phyloP scores from a whole-genome alignment of 2,888 invertebrate species.

The Teleogryllus oceanicus region DNA sequence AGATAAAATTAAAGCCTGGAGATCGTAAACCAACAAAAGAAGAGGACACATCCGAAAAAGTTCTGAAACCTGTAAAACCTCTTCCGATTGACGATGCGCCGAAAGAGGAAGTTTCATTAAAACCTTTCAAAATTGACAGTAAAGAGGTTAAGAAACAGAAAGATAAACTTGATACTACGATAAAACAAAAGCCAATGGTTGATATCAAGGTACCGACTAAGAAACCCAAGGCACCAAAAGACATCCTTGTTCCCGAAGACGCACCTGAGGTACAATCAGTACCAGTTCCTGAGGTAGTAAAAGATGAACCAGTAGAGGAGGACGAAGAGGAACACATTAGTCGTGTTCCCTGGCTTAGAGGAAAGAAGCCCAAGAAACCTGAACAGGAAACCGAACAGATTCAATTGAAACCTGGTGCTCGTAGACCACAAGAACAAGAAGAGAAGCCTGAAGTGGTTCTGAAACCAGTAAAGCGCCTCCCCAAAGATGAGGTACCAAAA shows the following conservation, averaged over 20 bases:
- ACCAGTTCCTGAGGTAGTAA: background rate
- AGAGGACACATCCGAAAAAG: too few relatives aligned
- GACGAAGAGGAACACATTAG: constrained; percentile 2
- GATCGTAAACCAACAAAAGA: constrained; percentile 31
- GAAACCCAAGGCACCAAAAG: background rate
- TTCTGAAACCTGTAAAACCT: too few relatives aligned
- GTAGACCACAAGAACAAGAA: constrained; percentile 2
- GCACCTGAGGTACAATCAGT: background rate
- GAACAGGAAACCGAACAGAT: constrained; percentile 19
- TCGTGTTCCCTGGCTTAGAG: constrained; percentile 9
- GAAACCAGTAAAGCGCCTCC: constrained; percentile 50
- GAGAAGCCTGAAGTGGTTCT: constrained; percentile 47
- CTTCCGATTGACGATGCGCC: too few relatives aligned
- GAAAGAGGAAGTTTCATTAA: too few relatives aligned
- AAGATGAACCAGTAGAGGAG: background rate
- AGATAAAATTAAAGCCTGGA: constrained; percentile 44
- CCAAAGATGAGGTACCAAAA: constrained; percentile 46
- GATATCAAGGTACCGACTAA: background rate
- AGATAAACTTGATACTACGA: too few relatives aligned
- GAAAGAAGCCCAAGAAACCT: constrained; percentile 21
- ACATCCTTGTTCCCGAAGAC: background rate
- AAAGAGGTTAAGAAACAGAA: too few relatives aligned
- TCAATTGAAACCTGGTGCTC: background rate
- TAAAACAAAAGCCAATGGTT: too few relatives aligned
- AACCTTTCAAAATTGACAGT: too few relatives aligned